A percentile compares a stretch with the other conserved stretches of the same genome.
Evolutionary conservation across 2,888 invertebrate genomes (phyloP).

Genomic region (Rhamphomyia laevipes): DNA sequence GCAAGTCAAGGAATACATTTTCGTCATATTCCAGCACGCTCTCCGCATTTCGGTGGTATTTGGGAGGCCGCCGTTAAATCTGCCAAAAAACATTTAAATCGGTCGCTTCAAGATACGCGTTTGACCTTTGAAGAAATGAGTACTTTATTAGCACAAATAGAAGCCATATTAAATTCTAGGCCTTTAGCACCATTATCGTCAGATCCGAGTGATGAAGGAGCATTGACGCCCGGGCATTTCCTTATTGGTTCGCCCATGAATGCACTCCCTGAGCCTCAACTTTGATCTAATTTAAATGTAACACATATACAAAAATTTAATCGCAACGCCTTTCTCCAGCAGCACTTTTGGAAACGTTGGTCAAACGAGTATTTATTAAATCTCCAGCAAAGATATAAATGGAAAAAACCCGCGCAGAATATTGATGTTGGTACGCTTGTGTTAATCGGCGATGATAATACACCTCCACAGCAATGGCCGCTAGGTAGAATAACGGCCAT

Average conservation of each 20-base stretch:
- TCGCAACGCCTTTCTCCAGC: too few relatives aligned
- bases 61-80: not conserved
- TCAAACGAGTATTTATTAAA: too few relatives aligned
- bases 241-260: not conserved
- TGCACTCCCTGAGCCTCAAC: not conserved
- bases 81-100: not conserved
- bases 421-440: too few relatives aligned
- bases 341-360: too few relatives aligned
- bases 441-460: too few relatives aligned
- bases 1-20: not conserved
- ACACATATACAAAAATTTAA: too few relatives aligned
- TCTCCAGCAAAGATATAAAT: too few relatives aligned
- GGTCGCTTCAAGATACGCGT: not conserved
- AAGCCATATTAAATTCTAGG: too few relatives aligned
- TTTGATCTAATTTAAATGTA: too few relatives aligned
- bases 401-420: too few relatives aligned
- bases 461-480: too few relatives aligned
- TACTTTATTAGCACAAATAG: not conserved
- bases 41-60: not conserved
- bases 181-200: not conserved
- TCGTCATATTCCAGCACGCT: constrained; percentile 16
- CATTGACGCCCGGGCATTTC: not conserved
- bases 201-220: not conserved
- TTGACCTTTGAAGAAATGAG: not conserved
- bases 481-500: too few relatives aligned